phyloP scores from a whole-genome alignment of 1,140 invertebrate species.

The Drosophila kurseongensis region DNA sequence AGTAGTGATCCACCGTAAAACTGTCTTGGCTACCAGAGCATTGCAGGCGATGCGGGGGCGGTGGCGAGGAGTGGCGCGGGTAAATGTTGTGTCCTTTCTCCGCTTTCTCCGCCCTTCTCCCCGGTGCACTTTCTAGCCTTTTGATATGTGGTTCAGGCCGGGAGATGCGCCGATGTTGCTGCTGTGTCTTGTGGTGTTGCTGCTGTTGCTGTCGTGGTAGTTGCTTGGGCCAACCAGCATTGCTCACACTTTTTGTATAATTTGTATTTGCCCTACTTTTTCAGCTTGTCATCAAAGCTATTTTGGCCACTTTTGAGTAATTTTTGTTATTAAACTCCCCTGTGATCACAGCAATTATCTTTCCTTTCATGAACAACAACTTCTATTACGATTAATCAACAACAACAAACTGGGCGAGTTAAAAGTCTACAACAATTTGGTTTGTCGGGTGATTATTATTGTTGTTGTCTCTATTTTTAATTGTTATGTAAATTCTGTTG shows the following conservation, averaged over 20 bases:
- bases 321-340: not conserved
- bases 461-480: slow-evolving; percentile 35
- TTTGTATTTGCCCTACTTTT: not conserved
- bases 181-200: slow-evolving; percentile 4
- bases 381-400: slow-evolving; percentile 39
- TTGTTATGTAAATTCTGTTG: slow-evolving; percentile 68
- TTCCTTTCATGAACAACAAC: slow-evolving; percentile 30
- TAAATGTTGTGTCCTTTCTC: slow-evolving; percentile 77
- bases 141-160: slow-evolving; percentile 54
- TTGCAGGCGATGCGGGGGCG: slow-evolving; percentile 84
- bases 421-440: slow-evolving; percentile 52
- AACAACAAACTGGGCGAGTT: slow-evolving; percentile 37
- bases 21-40: slow-evolving; percentile 85
- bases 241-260: slow-evolving; percentile 9
- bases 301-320: not conserved
- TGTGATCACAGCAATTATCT: slow-evolving; percentile 40
- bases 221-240: slow-evolving; percentile 16
- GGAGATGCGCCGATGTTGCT: slow-evolving; percentile 1
- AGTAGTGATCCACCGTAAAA: slow-evolving; percentile 85
- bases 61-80: slow-evolving; percentile 84
- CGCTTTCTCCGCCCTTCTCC: slow-evolving; percentile 7
- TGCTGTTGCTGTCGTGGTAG: slow-evolving; percentile 4
- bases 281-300: not conserved
- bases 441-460: slow-evolving; percentile 23
- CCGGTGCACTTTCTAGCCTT: slow-evolving; percentile 33